A percentile compares a stretch with the other conserved stretches of the same genome.
phyloP scores from a whole-genome alignment of 2,888 invertebrate species.

The Hydropsyche betteni region DNA sequence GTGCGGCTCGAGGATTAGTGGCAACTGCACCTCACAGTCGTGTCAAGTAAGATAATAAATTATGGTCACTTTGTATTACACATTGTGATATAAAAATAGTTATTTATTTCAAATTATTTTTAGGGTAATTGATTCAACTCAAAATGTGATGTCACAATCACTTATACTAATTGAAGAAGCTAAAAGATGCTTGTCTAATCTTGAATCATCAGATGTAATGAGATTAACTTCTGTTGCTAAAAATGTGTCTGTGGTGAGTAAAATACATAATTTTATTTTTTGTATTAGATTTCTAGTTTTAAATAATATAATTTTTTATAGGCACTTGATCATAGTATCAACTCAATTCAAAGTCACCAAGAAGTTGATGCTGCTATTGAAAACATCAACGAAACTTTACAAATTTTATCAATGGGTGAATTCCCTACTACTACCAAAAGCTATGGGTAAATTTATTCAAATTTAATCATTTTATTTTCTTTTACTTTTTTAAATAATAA shows the following conservation, averaged over 20 bases:
- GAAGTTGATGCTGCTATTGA: conserved; percentile 92
- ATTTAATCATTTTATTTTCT: conserved; percentile 24
- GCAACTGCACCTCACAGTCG: conserved; percentile 66
- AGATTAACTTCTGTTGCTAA: conserved; percentile 79
- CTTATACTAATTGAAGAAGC: conserved; percentile 84
- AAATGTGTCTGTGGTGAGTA: conserved; percentile 68
- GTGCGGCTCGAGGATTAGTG: conserved; percentile 80
- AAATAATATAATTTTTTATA: conserved; percentile 53
- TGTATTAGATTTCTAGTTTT: not conserved
- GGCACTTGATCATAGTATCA: conserved; percentile 73
- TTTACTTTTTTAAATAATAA: not conserved
- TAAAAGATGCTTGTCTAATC: conserved; percentile 74
- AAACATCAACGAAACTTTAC: conserved; percentile 79
- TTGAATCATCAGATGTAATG: conserved; percentile 68
- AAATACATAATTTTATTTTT: not conserved
- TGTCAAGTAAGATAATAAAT: conserved; percentile 24
- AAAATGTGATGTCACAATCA: conserved; percentile 83
- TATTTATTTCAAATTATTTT: conserved; percentile 4
- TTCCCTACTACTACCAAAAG: conserved; percentile 79
- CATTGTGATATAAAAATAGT: not conserved
- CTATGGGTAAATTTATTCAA: conserved; percentile 65
- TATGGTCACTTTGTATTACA: not conserved
- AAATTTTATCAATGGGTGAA: conserved; percentile 76
- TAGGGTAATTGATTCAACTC: conserved; percentile 74
- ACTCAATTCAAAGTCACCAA: conserved; percentile 90